A percentile compares a stretch with the other conserved stretches of the same genome.
Conservation (phyloP, 2,888 invertebrate species). For the Thecocarcelia acutangulata region DNA sequence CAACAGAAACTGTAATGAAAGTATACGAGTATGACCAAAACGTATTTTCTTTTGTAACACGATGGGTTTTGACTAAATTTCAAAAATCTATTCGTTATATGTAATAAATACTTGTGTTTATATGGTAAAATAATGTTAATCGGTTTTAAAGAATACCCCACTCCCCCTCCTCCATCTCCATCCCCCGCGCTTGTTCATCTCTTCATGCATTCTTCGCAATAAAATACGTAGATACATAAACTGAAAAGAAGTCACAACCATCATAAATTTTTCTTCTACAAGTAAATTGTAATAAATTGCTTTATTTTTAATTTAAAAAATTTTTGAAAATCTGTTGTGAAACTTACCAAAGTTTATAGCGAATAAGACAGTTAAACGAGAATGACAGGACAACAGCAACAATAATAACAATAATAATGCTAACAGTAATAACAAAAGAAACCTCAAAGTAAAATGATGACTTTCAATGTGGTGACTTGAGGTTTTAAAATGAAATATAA, state of each 20-base stretch:
- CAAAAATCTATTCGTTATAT: not conserved
- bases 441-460: constrained; percentile 44
- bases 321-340: constrained; percentile 35
- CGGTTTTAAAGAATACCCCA: no score
- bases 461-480: constrained; percentile 49
- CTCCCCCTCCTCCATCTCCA: no score
- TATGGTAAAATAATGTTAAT: no score
- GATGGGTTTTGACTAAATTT: not conserved
- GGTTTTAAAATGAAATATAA: constrained; percentile 44
- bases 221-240: constrained; percentile 4
- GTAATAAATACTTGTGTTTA: no score
- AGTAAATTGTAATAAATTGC: constrained; percentile 37
- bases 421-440: constrained; percentile 19
- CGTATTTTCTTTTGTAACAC: no score
- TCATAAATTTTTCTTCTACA: constrained; percentile 32
- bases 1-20: no score
- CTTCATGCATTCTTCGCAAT: not conserved
- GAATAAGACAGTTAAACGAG: constrained; percentile 11
- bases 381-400: not conserved
- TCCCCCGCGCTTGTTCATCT: not conserved
- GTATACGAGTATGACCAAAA: no score
- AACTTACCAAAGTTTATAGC: not conserved
- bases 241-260: constrained; percentile 19
- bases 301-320: constrained; percentile 31
- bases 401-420: constrained; percentile 6